phyloP scores from a whole-genome alignment of 2,888 invertebrate genomes.

The Melanostoma mellinum region DNA sequence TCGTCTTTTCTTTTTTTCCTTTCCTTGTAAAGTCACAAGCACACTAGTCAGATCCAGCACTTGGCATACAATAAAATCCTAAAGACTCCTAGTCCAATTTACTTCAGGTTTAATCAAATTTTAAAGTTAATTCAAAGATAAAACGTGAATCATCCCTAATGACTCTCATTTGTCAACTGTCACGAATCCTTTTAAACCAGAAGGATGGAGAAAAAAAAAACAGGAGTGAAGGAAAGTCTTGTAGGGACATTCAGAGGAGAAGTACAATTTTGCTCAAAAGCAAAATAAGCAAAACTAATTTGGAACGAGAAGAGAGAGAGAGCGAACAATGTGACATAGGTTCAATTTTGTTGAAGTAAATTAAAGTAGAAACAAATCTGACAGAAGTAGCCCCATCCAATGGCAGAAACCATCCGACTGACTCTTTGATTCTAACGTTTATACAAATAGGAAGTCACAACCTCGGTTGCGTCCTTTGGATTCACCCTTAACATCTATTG shows the following conservation, averaged over 20 bases:
- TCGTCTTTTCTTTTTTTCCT: not conserved
- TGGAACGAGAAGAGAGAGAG: conserved; percentile 9
- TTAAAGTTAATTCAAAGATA: conserved; percentile 74
- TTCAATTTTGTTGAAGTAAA: conserved; percentile 67
- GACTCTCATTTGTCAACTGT: conserved; percentile 75
- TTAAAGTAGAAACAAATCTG: conserved; percentile 71
- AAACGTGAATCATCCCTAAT: conserved; percentile 74
- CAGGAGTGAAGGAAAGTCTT: not conserved
- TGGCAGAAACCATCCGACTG: conserved; percentile 31
- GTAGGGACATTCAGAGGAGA: not conserved
- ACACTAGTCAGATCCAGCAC: conserved; percentile 1
- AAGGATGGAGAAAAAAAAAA: not conserved
- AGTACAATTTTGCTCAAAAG: conserved; percentile 6
- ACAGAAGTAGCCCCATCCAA: conserved; percentile 50
- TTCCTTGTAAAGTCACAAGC: not conserved
- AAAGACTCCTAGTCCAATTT: conserved; percentile 56
- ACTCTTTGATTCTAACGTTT: conserved; percentile 46
- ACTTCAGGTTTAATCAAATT: conserved; percentile 68
- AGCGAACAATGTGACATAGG: conserved; percentile 63
- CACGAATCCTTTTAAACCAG: conserved; percentile 63
- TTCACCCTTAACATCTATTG: conserved; percentile 30
- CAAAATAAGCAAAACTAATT: conserved; percentile 66
- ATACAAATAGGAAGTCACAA: conserved; percentile 61
- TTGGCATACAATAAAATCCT: conserved; percentile 7
- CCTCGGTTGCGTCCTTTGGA: conserved; percentile 45